phyloP scores from a whole-genome alignment of 64 coral and sea anemone genomes.

The Pocillopora verrucosa region DNA sequence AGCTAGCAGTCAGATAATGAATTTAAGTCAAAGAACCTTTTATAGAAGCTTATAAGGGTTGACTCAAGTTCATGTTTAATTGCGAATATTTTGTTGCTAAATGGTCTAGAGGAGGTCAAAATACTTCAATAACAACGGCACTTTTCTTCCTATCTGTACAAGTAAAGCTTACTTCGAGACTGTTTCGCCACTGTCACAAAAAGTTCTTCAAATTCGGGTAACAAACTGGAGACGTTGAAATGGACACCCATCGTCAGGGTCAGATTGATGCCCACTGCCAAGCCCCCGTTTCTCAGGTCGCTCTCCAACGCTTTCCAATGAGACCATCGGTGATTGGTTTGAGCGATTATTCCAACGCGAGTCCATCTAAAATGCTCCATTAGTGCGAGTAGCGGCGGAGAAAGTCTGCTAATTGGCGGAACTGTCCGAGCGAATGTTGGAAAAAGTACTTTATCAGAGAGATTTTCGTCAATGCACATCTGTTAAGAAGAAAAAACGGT shows the following conservation, averaged over 20 bases:
- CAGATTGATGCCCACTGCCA: not conserved
- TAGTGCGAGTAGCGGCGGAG: slow-evolving; percentile 21
- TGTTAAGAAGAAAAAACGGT: not conserved
- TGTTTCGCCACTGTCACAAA: not conserved
- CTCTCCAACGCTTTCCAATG: slow-evolving; percentile 7
- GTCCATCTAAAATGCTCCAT: slow-evolving; percentile 54
- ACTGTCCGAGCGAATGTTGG: slow-evolving; percentile 62
- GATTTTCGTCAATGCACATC: slow-evolving; percentile 32
- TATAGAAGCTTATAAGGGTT: too few species aligned
- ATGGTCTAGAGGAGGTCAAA: not conserved
- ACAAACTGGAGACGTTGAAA: not conserved
- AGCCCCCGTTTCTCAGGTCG: not conserved
- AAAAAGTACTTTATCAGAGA: slow-evolving; percentile 41
- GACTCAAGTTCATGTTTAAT: too few species aligned
- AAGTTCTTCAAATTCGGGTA: not conserved
- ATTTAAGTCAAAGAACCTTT: too few species aligned
- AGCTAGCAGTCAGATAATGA: too few species aligned
- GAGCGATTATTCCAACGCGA: slow-evolving; percentile 25
- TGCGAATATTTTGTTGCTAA: not conserved
- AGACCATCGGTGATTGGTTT: slow-evolving; percentile 25
- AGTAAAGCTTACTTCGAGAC: not conserved
- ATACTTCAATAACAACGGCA: not conserved
- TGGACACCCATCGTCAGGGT: not conserved
- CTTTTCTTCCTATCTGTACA: too few species aligned
- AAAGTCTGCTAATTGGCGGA: slow-evolving; percentile 47